phyloP scores from a whole-genome alignment of 2,888 invertebrate species.

The Dioctria rufipes region DNA sequence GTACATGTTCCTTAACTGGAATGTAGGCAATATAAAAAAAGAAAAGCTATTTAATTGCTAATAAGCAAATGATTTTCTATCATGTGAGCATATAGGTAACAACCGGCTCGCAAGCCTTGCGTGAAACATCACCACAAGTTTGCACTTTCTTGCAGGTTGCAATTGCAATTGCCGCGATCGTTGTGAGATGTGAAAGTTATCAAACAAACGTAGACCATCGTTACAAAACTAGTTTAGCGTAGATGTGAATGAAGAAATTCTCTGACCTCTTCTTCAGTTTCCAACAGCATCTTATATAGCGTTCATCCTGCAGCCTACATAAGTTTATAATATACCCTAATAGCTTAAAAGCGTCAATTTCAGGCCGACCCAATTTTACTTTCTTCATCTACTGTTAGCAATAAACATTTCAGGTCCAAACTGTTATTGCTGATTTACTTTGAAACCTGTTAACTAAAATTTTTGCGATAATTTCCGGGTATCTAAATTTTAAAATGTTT shows the following conservation, averaged over 20 bases:
- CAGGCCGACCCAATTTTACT: neutral
- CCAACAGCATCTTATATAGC: neutral
- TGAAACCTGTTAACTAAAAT: neutral
- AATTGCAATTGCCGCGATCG: constrained; percentile 6
- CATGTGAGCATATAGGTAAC: neutral
- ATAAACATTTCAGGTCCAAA: neutral
- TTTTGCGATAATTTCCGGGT: constrained; percentile 4
- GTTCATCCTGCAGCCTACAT: constrained; percentile 5
- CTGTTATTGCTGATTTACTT: neutral
- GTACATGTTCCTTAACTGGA: too few relatives aligned
- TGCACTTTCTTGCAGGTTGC: too few relatives aligned
- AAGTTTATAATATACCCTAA: too few relatives aligned
- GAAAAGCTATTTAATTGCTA: too few relatives aligned
- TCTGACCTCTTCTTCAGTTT: neutral
- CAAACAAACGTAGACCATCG: neutral
- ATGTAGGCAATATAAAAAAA: too few relatives aligned
- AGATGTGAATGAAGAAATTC: constrained; percentile 18
- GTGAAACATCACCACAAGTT: neutral
- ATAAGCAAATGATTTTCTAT: too few relatives aligned
- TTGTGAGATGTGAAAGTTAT: constrained; percentile 32
- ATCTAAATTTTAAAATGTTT: neutral
- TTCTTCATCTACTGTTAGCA: neutral
- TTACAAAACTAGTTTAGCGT: constrained; percentile 11
- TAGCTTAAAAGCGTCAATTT: neutral
- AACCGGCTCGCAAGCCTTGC: constrained; percentile 3